Evolutionary conservation across 2,888 invertebrate genomes (phyloP).

Genomic region (Nemapogon koenigi): DNA sequence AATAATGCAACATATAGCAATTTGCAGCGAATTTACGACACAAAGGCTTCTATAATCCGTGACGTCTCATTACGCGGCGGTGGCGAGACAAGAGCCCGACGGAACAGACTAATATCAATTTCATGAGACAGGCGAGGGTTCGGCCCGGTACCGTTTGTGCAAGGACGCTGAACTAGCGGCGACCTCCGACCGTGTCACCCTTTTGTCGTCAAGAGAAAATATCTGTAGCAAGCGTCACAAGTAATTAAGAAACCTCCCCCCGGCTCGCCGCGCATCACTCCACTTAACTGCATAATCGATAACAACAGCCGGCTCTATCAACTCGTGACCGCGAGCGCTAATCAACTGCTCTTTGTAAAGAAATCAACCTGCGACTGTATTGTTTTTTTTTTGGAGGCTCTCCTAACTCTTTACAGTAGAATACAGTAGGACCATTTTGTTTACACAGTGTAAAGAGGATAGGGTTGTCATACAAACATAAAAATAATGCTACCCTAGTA

Average conservation of each 20-base stretch:
- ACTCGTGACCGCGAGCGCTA: slow-evolving; percentile 3
- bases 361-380: no score
- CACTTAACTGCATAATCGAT: slow-evolving; percentile 60
- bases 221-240: slow-evolving; percentile 43
- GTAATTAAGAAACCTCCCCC: slow-evolving; percentile 52
- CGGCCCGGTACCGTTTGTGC: slow-evolving; percentile 1
- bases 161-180: slow-evolving; percentile 4
- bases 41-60: slow-evolving; percentile 3
- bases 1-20: not conserved
- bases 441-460: no score
- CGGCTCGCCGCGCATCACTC: slow-evolving; percentile 34
- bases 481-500: no score
- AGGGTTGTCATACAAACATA: no score
- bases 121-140: slow-evolving; percentile 9
- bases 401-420: no score
- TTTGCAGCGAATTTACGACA: not conserved
- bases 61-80: slow-evolving; percentile 6
- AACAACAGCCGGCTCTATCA: slow-evolving; percentile 35
- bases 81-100: slow-evolving; percentile 7
- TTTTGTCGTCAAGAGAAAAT: slow-evolving; percentile 33
- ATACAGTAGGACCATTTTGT: no score
- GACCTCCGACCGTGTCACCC: slow-evolving; percentile 23
- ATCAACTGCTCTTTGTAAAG: no score
- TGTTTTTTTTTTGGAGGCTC: no score
- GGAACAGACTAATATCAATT: slow-evolving; percentile 9